A percentile compares a stretch with the other conserved stretches of the same genome.
Conservation (phyloP, 2,888 invertebrate species). For the Harmothoe impar region DNA sequence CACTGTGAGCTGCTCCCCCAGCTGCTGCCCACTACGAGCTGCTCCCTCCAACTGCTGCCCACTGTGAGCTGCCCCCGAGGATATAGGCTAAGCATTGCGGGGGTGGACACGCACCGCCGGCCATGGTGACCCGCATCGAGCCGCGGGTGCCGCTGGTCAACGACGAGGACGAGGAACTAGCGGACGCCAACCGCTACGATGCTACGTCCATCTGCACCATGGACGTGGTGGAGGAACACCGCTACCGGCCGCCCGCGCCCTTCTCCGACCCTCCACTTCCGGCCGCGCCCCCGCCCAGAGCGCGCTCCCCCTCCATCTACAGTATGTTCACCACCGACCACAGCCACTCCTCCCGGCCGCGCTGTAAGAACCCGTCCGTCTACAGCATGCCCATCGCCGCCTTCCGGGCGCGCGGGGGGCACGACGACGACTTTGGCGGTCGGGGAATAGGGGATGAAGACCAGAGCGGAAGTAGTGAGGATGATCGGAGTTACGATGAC, state of each 20-base stretch:
- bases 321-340: slow-evolving; percentile 41
- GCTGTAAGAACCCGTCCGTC: slow-evolving; percentile 31
- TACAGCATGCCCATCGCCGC: slow-evolving; percentile 52
- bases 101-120: background rate
- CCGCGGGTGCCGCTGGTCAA: slow-evolving; percentile 16
- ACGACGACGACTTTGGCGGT: background rate
- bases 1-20: no score
- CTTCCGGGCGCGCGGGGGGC: background rate
- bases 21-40: no score
- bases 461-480: background rate
- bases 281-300: background rate
- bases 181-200: background rate
- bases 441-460: background rate
- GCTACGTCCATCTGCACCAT: slow-evolving; percentile 20
- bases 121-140: slow-evolving; percentile 29
- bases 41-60: no score
- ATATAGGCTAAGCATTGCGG: no score
- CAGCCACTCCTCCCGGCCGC: background rate
- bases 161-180: background rate
- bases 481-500: background rate
- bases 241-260: background rate
- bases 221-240: slow-evolving; percentile 36
- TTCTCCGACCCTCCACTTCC: background rate
- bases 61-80: no score
- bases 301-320: slow-evolving; percentile 32